These are phyloP conservation scores for Mirza zaza DNA, from an alignment of 2,113 vertebrate genomes.

Conservation along the genomic window DNA sequence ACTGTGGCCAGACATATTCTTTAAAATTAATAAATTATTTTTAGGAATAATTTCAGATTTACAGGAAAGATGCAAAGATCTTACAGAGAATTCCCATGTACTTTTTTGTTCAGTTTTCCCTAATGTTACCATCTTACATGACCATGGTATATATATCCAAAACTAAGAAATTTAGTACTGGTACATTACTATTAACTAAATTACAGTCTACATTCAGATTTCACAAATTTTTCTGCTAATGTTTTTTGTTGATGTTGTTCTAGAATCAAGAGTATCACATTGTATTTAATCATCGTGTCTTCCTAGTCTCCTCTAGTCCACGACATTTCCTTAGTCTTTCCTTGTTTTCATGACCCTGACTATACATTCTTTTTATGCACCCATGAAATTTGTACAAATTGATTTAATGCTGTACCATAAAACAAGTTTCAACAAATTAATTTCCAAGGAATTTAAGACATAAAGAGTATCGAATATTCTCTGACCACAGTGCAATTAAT, in stretches of 20 bases:
- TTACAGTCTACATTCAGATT: neutral
- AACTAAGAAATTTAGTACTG: constrained; percentile 10
- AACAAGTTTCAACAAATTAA: neutral
- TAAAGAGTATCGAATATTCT: neutral
- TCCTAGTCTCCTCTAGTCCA: neutral
- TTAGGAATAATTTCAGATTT: constrained; percentile 4
- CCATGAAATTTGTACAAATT: constrained; percentile 2
- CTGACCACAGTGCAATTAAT: neutral
- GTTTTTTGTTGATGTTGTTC: neutral
- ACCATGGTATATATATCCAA: neutral
- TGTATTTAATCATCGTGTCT: neutral
- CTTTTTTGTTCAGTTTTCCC: neutral
- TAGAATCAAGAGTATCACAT: neutral
- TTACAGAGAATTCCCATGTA: neutral
- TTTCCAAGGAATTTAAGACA: neutral
- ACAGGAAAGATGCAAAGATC: neutral
- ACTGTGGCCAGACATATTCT: too few species aligned
- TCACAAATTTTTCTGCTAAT: neutral
- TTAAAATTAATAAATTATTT: neutral
- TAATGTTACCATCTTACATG: neutral
- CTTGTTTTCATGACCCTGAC: neutral
- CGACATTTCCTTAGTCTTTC: neutral
- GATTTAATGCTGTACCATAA: neutral
- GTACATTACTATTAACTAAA: neutral
- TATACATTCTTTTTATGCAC: neutral